phyloP scores from a whole-genome alignment of 2,797 vertebrate genomes.

The Furcifer pardalis region DNA sequence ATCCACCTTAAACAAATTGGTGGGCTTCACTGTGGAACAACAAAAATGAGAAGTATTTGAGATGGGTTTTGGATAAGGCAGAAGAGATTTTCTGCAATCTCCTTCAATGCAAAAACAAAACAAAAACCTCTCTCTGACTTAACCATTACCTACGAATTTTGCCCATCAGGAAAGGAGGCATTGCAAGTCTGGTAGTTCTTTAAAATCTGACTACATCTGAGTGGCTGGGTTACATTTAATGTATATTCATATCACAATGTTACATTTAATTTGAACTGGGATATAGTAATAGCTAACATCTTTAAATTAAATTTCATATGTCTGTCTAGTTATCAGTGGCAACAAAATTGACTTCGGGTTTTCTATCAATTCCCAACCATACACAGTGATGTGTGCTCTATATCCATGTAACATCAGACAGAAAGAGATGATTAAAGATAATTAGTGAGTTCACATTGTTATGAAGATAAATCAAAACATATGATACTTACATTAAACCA shows the following conservation, averaged over 20 bases:
- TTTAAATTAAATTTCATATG: constrained; percentile 52
- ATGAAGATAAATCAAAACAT: constrained; percentile 61
- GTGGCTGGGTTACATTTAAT: background rate
- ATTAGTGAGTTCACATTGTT: constrained; percentile 62
- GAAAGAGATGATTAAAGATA: constrained; percentile 62
- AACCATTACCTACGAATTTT: background rate
- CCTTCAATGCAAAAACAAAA: too few relatives aligned
- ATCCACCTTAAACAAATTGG: too few relatives aligned
- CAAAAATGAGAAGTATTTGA: background rate
- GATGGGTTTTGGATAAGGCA: background rate
- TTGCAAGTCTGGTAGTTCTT: constrained; percentile 12
- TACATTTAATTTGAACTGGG: constrained; percentile 45
- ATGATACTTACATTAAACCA: constrained; percentile 49
- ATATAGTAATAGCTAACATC: constrained; percentile 46
- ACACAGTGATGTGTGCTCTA: constrained; percentile 38
- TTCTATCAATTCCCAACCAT: constrained; percentile 43
- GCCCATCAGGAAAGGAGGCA: background rate
- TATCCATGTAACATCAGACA: constrained; percentile 43
- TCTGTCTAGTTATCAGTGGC: constrained; percentile 48
- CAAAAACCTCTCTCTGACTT: background rate
- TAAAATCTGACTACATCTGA: background rate
- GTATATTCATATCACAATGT: constrained; percentile 8
- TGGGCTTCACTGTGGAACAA: background rate
- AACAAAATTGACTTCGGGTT: constrained; percentile 36
- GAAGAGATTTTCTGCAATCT: background rate